Evolutionary conservation across 2,113 vertebrate species (phyloP), one percentile per base, ranked within the genome.

Genomic region (Turdus rufiventris): DNA sequence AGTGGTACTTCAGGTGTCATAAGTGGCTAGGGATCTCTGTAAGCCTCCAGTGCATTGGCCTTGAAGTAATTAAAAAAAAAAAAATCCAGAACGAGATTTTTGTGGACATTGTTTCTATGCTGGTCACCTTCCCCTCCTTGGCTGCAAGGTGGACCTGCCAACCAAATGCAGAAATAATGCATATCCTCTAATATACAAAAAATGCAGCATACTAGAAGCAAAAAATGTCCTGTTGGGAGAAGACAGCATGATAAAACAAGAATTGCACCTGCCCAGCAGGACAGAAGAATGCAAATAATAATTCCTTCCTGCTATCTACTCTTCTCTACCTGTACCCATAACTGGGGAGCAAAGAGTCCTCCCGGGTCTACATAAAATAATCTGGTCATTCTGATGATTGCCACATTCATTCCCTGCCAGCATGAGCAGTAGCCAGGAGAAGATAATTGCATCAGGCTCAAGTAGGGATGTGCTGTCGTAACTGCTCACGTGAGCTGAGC

Each of bases 401-500:
- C 45, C 60, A 62, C 43, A 8, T 65, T 50, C 17, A 13, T 48
- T 38, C 42, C 26, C 60, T 62, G 34, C 67, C 74, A 68, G 50
- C 56, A 10, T 1, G 7, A 63, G n/a, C 1, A 3, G 50, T 61
- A 51, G 45, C 45, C 42, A 33, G 48, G 8, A 89, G 58, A 14
- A 73, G 47, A 40, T 48, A 2, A 36, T 38, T 72, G 40, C 36
- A 12, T 33, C 50, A 45, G 40, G 18, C 65, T 67, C 0, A 5
- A 78, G 38, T 4, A 23, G 23, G 42, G 40, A 2, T 67, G 62
- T 23, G 25, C 62, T 60, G 21, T 53, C 18, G 1, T 6, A 36
- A 28, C 9, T 33, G 11, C 45, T 78, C 0, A 0, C 19, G 6
- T 0, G 2, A 72, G 66, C 57, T 71, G 65, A 62, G 63, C 57